Evolutionary conservation across 2,113 vertebrate genomes (phyloP).

Genomic region (Tenebrosternarchus preto): DNA sequence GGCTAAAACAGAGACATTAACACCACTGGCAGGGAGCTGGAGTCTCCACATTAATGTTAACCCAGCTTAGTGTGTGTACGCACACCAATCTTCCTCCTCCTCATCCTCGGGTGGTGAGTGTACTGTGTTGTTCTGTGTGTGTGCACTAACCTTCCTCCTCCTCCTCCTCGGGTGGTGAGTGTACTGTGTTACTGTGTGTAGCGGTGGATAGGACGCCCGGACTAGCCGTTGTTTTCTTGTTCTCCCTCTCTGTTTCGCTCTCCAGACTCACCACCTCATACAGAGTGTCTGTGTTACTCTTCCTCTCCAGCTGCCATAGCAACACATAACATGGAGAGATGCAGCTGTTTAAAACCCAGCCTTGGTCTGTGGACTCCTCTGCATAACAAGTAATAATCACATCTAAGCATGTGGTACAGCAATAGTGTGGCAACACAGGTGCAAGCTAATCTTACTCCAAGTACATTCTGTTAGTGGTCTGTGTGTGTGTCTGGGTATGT

Average conservation of each 20-base stretch:
- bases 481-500: no score
- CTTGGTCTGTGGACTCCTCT: neutral
- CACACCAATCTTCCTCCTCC: slow-evolving; percentile 89
- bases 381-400: neutral
- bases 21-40: no score
- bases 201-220: slow-evolving; percentile 81
- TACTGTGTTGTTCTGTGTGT: neutral
- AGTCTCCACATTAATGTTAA: no score
- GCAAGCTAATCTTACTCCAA: no score
- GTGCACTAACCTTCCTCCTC: slow-evolving; percentile 90
- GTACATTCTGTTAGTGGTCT: no score
- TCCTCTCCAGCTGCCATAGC: slow-evolving; percentile 92
- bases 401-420: neutral
- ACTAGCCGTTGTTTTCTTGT: slow-evolving; percentile 91
- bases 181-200: slow-evolving; percentile 82
- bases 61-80: no score
- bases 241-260: slow-evolving; percentile 90
- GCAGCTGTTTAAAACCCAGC: neutral
- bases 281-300: slow-evolving; percentile 88
- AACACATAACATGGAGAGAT: slow-evolving; percentile 42
- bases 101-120: slow-evolving; percentile 86
- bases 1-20: no score
- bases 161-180: slow-evolving; percentile 95
- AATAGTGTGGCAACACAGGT: no score
- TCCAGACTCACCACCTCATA: slow-evolving; percentile 96